A percentile compares a stretch with the other conserved stretches of the same genome.
Evolutionary conservation across 2,113 vertebrate species (phyloP).

Genomic region (Hyperoodon ampullatus): DNA sequence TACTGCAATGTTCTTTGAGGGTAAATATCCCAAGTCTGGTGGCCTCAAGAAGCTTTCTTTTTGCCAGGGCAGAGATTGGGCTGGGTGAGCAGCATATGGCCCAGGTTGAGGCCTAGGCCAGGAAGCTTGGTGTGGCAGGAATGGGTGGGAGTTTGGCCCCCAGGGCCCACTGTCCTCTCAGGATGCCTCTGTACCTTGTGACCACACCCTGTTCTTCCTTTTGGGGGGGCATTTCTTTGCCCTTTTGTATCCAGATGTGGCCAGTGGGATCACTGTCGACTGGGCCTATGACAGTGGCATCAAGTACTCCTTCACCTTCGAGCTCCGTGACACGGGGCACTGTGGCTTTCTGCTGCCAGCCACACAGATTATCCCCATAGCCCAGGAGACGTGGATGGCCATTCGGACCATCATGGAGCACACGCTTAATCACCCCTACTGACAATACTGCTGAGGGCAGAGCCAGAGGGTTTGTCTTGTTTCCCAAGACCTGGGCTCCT

Average conservation of each 20-base stretch:
- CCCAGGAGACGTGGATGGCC: slow-evolving; percentile 91
- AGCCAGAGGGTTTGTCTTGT: neutral
- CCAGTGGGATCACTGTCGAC: slow-evolving; percentile 90
- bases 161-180: neutral
- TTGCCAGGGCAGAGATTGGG: neutral
- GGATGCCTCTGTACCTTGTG: neutral
- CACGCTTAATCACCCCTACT: slow-evolving; percentile 87
- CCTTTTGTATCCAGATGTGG: slow-evolving; percentile 84
- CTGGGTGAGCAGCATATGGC: neutral
- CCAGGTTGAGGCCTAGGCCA: neutral
- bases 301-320: slow-evolving; percentile 92
- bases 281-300: slow-evolving; percentile 91
- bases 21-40: neutral
- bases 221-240: neutral
- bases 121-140: neutral
- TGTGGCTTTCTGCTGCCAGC: slow-evolving; percentile 93
- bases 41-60: neutral
- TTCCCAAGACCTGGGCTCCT: neutral
- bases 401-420: slow-evolving; percentile 89
- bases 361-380: slow-evolving; percentile 91
- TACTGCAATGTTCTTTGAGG: too few species aligned
- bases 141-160: neutral
- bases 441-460: neutral
- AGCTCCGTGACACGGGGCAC: slow-evolving; percentile 91
- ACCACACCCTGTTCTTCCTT: neutral